These are phyloP conservation scores for Paraescarpia echinospica DNA, from an alignment of 1,140 invertebrate genomes.

Conservation along the genomic window DNA sequence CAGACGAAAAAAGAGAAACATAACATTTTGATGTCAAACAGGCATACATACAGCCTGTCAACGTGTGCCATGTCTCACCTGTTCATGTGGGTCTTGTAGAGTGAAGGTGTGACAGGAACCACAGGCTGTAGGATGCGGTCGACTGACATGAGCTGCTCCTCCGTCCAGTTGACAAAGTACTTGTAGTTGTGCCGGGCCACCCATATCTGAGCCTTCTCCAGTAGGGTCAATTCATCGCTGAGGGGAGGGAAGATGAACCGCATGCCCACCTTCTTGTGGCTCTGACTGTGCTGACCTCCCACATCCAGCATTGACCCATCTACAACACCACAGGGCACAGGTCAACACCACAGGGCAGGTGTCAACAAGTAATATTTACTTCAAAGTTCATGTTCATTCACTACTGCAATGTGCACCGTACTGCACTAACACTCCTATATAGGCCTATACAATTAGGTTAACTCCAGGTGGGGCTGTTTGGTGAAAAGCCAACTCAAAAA, in stretches of 20 bases:
- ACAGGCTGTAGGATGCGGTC: slow-evolving; percentile 31
- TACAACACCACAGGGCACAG: not conserved
- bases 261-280: slow-evolving; percentile 29
- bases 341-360: not conserved
- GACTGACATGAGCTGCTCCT: slow-evolving; percentile 29
- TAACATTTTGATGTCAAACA: no score
- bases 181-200: slow-evolving; percentile 35
- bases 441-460: no score
- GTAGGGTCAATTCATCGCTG: slow-evolving; percentile 26
- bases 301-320: not conserved
- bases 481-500: no score
- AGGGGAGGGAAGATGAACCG: slow-evolving; percentile 32
- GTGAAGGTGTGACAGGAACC: slow-evolving; percentile 29
- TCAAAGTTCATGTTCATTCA: no score
- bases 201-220: slow-evolving; percentile 29
- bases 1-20: no score
- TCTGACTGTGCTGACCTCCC: not conserved
- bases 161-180: slow-evolving; percentile 35
- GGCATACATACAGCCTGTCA: no score
- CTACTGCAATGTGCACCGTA: no score
- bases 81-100: slow-evolving; percentile 37
- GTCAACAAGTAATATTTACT: no score
- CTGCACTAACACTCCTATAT: no score
- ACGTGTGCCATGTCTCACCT: slow-evolving; percentile 23
- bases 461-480: no score